Conservation (phyloP, 1,140 invertebrate genomes). For the Bicyclus anynana region DNA sequence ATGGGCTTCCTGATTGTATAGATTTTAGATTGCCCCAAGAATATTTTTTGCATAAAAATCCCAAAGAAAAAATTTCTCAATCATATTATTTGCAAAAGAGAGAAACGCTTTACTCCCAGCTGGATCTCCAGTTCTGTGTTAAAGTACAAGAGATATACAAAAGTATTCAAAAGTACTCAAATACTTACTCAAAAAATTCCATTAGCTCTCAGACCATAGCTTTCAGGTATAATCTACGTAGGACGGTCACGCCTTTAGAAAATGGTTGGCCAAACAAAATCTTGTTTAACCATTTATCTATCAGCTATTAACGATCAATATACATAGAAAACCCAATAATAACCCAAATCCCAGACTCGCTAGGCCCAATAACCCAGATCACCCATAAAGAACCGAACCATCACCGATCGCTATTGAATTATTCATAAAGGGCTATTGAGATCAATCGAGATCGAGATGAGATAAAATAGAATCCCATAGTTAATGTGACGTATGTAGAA, state of each 20-base stretch:
- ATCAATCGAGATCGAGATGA: slow-evolving; percentile 17
- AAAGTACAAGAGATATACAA: too few relatives aligned
- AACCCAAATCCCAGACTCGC: background rate
- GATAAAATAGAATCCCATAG: slow-evolving; percentile 6
- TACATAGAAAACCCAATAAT: background rate
- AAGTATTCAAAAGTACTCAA: too few relatives aligned
- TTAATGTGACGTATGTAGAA: background rate
- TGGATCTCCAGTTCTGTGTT: too few relatives aligned
- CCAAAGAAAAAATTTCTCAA: too few relatives aligned
- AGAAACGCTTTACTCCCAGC: too few relatives aligned
- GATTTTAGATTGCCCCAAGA: too few relatives aligned
- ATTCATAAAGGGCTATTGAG: slow-evolving; percentile 23
- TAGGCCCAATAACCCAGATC: slow-evolving; percentile 14
- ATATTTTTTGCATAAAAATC: too few relatives aligned
- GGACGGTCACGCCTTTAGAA: background rate
- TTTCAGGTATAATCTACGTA: too few relatives aligned
- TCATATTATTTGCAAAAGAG: too few relatives aligned
- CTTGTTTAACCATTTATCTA: background rate
- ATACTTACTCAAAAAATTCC: too few relatives aligned
- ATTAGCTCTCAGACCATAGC: too few relatives aligned
- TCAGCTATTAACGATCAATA: background rate
- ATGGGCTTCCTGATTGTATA: too few relatives aligned
- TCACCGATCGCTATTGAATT: slow-evolving; percentile 25
- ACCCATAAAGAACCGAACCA: slow-evolving; percentile 12
- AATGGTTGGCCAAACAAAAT: background rate